Evolutionary conservation across 2,113 vertebrate genomes (phyloP).

Genomic region (Acrocephalus kingi): DNA sequence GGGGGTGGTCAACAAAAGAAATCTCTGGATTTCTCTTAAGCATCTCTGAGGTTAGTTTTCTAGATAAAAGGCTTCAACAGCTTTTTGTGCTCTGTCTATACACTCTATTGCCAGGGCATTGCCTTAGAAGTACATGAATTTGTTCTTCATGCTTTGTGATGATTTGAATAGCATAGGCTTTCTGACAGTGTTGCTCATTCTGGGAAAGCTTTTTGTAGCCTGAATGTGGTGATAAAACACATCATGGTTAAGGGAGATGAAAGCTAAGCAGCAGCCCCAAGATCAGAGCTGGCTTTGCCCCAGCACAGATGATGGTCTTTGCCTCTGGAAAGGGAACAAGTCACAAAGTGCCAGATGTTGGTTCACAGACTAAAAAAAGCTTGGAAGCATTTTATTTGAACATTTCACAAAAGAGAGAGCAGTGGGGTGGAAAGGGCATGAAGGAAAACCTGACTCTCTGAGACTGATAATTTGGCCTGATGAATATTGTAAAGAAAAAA

Average conservation of each 20-base stretch:
- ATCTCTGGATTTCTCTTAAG: background rate
- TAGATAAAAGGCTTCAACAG: background rate
- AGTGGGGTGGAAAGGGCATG: background rate
- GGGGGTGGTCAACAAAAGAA: background rate
- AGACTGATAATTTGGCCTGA: background rate
- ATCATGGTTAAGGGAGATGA: background rate
- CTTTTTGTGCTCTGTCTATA: background rate
- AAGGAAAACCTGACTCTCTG: background rate
- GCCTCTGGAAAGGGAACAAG: background rate
- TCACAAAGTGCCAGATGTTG: background rate
- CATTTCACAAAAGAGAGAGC: background rate
- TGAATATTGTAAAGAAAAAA: background rate
- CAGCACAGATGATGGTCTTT: background rate
- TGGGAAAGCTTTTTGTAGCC: background rate
- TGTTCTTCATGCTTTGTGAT: background rate
- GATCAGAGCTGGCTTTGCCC: background rate
- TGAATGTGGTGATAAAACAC: background rate
- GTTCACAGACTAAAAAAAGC: background rate
- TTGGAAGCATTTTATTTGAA: background rate
- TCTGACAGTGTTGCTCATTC: background rate
- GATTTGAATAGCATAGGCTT: background rate
- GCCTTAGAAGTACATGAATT: background rate
- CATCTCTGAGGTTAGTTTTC: background rate
- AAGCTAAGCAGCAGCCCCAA: background rate
- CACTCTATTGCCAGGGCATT: background rate